Conservation (phyloP, 2,888 invertebrate genomes). For the Eupeodes latifasciatus region DNA sequence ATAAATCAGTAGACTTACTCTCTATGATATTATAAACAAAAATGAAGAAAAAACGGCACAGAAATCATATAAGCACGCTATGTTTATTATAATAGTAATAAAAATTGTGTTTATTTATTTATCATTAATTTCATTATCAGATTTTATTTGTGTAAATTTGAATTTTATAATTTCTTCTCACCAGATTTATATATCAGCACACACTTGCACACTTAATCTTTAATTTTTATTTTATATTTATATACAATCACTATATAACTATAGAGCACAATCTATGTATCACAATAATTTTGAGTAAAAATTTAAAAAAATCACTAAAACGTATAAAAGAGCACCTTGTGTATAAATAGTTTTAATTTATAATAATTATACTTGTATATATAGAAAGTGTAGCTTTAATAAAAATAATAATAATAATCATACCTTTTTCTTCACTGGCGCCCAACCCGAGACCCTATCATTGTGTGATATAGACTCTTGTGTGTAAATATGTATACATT, state of each 20-base stretch:
- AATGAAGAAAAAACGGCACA: background rate
- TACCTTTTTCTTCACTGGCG: background rate
- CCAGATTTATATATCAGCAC: conserved; percentile 36
- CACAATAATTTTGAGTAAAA: conserved; percentile 25
- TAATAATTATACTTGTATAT: background rate
- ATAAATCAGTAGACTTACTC: background rate
- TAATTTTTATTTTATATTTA: background rate
- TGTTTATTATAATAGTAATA: background rate
- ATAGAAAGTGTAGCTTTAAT: background rate
- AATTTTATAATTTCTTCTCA: conserved; percentile 36
- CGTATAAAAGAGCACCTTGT: conserved; percentile 70
- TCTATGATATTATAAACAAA: background rate
- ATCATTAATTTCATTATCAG: background rate
- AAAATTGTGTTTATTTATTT: background rate
- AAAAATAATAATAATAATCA: background rate
- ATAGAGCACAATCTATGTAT: conserved; percentile 60
- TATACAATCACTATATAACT: conserved; percentile 34
- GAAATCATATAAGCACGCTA: conserved; percentile 35
- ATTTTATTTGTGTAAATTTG: conserved; percentile 16
- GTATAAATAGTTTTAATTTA: conserved; percentile 16
- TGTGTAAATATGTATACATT: conserved; percentile 26
- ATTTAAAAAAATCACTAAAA: conserved; percentile 35
- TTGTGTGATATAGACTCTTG: conserved; percentile 45
- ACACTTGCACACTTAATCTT: conserved; percentile 44
- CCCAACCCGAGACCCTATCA: conserved; percentile 1